Evolutionary conservation across 2,797 vertebrate genomes (phyloP).

Genomic region (Xiphophorus birchmanni): DNA sequence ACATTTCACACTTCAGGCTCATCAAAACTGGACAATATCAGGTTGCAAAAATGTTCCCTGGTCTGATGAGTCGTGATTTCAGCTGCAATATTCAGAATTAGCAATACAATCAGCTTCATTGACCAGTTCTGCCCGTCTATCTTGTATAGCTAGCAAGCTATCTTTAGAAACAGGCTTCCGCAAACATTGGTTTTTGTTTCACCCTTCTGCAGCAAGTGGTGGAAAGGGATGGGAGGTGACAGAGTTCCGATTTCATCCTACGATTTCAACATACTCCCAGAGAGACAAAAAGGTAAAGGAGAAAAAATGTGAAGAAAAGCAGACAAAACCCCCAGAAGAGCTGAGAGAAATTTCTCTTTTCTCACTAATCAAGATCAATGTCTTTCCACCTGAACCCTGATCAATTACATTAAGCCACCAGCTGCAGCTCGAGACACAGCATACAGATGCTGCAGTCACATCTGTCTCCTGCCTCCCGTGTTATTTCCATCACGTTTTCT

Average conservation of each 20-base stretch:
- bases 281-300: background rate
- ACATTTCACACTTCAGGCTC: background rate
- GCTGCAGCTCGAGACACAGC: conserved; percentile 10
- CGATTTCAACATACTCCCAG: background rate
- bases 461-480: conserved; percentile 1
- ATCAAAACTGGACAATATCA: background rate
- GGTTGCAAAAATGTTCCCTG: background rate
- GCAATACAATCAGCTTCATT: background rate
- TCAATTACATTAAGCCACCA: conserved; percentile 28
- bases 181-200: conserved; percentile 18
- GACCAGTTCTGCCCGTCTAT: background rate
- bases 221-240: conserved; percentile 16
- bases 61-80: background rate
- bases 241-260: conserved; percentile 12
- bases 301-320: background rate
- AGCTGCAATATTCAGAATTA: background rate
- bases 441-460: conserved; percentile 26
- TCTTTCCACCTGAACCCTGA: conserved; percentile 23
- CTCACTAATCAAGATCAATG: conserved; percentile 44
- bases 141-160: background rate
- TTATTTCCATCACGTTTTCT: conserved; percentile 7
- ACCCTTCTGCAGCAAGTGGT: conserved; percentile 36
- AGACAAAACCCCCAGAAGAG: background rate
- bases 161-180: background rate
- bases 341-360: conserved; percentile 22